Evolutionary conservation across 2,888 invertebrate genomes (phyloP).

Genomic region (Scaptomyza flava): DNA sequence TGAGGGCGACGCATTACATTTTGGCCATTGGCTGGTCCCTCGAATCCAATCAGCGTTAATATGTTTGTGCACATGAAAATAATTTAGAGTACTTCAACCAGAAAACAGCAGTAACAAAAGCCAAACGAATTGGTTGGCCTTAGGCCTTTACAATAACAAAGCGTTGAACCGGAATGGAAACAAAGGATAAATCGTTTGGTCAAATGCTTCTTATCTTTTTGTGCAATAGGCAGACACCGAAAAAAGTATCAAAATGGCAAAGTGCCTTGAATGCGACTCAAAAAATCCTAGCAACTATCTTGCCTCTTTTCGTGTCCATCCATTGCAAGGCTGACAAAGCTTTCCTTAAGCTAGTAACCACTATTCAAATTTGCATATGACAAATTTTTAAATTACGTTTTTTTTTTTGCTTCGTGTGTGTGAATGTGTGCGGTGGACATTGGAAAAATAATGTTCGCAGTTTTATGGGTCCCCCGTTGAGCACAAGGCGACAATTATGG

Average conservation of each 20-base stretch:
- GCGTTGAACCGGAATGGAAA: constrained; percentile 14
- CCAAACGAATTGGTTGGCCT: constrained; percentile 49
- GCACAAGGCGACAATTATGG: constrained; percentile 18
- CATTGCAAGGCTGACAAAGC: constrained; percentile 12
- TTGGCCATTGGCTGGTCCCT: constrained; percentile 24
- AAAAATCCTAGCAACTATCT: constrained; percentile 30
- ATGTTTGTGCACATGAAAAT: constrained; percentile 64
- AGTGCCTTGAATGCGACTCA: neutral
- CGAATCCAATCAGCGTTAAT: constrained; percentile 55
- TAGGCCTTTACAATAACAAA: constrained; percentile 27
- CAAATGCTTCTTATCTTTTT: constrained; percentile 10
- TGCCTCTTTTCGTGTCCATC: constrained; percentile 4
- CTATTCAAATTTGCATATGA: constrained; percentile 65
- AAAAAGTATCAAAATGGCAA: neutral
- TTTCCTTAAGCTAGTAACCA: neutral
- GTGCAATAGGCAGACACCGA: constrained; percentile 1
- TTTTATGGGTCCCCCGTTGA: constrained; percentile 26
- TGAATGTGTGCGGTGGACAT: neutral
- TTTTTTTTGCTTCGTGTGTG: constrained; percentile 12
- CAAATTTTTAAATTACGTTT: constrained; percentile 67
- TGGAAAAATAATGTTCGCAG: constrained; percentile 18
- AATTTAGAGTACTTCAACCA: constrained; percentile 56
- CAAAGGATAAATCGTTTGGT: constrained; percentile 30
- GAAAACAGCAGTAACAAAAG: constrained; percentile 24
- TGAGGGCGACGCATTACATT: no score